A percentile compares a stretch with the other conserved stretches of the same genome.
Conservation (phyloP, 2,888 invertebrate species). For the Hipparchia semele region DNA sequence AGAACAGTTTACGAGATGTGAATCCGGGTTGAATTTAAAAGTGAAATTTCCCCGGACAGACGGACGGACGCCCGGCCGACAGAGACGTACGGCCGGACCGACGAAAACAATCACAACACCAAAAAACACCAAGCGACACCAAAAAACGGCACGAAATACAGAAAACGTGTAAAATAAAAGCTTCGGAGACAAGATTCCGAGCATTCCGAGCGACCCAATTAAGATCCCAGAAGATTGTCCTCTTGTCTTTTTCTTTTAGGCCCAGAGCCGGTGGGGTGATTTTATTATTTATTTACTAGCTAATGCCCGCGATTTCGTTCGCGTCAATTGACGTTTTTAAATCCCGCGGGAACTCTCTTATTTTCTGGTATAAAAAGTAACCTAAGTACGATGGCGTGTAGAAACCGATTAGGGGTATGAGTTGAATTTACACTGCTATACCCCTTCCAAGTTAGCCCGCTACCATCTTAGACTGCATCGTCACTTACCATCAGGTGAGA, state of each 20-base stretch:
- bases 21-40: constrained; percentile 47
- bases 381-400: no score
- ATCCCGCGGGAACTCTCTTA: no score
- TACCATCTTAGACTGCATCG: no score
- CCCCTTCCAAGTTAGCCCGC: no score
- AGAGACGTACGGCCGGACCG: constrained; percentile 47
- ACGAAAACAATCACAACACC: constrained; percentile 52
- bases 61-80: constrained; percentile 52
- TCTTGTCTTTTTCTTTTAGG: constrained; percentile 41
- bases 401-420: no score
- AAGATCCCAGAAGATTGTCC: constrained; percentile 77
- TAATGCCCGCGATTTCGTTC: no score
- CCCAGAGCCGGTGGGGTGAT: neutral
- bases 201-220: constrained; percentile 70
- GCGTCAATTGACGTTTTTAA: no score
- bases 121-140: constrained; percentile 19
- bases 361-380: no score
- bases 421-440: no score
- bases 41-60: constrained; percentile 49
- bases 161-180: constrained; percentile 46
- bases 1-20: constrained; percentile 1
- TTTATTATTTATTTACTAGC: neutral
- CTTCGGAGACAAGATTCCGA: constrained; percentile 54
- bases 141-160: constrained; percentile 41
- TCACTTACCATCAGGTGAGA: no score